These are phyloP conservation scores for Nasonia giraulti DNA, from an alignment of 1,140 invertebrate species.

Conservation along the genomic window DNA sequence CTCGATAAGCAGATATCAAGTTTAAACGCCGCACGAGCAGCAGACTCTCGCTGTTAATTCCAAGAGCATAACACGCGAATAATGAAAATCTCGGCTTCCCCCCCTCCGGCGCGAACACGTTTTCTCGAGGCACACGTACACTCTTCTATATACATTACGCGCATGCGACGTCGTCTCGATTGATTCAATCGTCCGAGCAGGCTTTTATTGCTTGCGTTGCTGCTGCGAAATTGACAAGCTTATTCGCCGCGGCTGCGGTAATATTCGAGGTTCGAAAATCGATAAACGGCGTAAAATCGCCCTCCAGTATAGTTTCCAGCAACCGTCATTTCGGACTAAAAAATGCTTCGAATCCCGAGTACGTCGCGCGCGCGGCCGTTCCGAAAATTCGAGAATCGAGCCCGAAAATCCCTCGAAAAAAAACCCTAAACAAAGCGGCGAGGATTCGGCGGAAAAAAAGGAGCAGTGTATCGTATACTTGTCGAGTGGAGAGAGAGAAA, in stretches of 20 bases:
- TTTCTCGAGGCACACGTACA: background rate
- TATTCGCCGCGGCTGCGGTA: background rate
- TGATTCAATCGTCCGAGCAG: background rate
- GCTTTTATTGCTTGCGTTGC: background rate
- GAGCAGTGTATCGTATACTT: constrained; percentile 3
- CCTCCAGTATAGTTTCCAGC: background rate
- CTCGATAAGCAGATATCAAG: background rate
- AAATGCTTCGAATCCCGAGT: background rate
- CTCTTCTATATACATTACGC: background rate
- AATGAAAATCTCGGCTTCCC: background rate
- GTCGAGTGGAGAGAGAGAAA: constrained; percentile 30
- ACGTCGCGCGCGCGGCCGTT: background rate
- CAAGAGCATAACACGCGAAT: background rate
- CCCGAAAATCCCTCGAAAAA: background rate
- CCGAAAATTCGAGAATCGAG: background rate
- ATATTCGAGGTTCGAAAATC: background rate
- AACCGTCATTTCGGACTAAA: background rate
- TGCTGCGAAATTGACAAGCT: background rate
- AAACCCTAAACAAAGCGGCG: background rate
- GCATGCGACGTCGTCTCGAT: background rate
- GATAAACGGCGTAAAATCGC: background rate
- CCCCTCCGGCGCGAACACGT: too few relatives aligned
- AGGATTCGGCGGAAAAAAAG: background rate
- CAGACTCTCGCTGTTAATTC: background rate
- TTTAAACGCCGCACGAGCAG: background rate